These are phyloP conservation scores for Chiloscyllium punctatum DNA, from an alignment of 2,797 vertebrate genomes.

Conservation along the genomic window DNA sequence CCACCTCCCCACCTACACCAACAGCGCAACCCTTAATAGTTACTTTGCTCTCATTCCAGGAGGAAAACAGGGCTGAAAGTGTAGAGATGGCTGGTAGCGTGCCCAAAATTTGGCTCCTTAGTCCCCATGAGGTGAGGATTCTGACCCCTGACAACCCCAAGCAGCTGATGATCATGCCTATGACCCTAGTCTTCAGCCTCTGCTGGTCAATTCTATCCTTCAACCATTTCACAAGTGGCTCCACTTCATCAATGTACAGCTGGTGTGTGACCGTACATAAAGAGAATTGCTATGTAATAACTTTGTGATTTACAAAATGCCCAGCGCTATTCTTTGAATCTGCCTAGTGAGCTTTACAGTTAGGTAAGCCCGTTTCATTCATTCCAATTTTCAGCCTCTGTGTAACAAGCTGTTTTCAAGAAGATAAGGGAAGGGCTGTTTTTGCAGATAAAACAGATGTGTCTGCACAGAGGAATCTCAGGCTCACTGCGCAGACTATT, in stretches of 20 bases:
- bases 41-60: too few species aligned
- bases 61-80: too few species aligned
- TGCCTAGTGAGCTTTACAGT: not conserved
- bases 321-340: not conserved
- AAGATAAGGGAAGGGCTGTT: not conserved
- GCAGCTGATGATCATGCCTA: too few species aligned
- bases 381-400: not conserved
- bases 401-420: not conserved
- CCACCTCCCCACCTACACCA: too few species aligned
- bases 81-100: too few species aligned
- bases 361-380: not conserved
- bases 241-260: not conserved
- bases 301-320: not conserved
- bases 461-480: not conserved
- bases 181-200: not conserved
- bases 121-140: too few species aligned
- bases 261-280: not conserved
- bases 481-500: not conserved
- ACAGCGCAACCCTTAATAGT: too few species aligned
- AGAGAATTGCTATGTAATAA: too few species aligned
- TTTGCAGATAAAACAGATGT: not conserved
- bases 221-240: not conserved
- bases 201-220: not conserved
- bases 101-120: too few species aligned
- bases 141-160: too few species aligned